phyloP scores from a whole-genome alignment of 2,888 invertebrate genomes.

The Aquatica leii region DNA sequence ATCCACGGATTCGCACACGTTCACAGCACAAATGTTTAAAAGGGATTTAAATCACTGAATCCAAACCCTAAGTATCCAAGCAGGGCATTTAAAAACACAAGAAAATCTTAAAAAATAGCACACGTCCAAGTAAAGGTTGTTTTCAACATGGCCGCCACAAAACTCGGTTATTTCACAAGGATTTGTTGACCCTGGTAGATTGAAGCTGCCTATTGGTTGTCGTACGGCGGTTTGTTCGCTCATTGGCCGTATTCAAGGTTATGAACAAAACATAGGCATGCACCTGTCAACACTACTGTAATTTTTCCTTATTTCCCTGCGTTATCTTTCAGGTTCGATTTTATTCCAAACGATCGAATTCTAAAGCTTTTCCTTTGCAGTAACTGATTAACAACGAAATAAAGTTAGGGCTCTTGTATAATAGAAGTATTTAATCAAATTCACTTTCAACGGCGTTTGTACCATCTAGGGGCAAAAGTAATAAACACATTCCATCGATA shows the following conservation, averaged over 20 bases:
- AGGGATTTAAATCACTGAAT: conserved; percentile 44
- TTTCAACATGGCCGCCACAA: conserved; percentile 64
- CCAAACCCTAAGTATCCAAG: conserved; percentile 39
- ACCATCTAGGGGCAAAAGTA: conserved; percentile 38
- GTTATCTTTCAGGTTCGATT: too few species aligned
- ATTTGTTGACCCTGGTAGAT: conserved; percentile 63
- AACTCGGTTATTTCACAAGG: conserved; percentile 62
- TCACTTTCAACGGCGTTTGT: conserved; percentile 14
- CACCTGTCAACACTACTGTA: conserved; percentile 57
- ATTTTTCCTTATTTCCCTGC: conserved; percentile 23
- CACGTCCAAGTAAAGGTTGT: conserved; percentile 61
- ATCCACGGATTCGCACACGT: conserved; percentile 44
- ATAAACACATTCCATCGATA: conserved; percentile 30
- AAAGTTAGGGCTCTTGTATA: too few species aligned
- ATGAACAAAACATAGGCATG: conserved; percentile 61
- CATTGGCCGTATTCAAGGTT: conserved; percentile 62
- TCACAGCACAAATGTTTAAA: conserved; percentile 46
- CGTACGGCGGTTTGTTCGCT: conserved; percentile 51
- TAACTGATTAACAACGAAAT: too few species aligned
- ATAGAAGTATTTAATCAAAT: too few species aligned
- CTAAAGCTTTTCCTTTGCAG: too few species aligned
- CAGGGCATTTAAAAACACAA: conserved; percentile 49
- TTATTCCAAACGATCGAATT: too few species aligned
- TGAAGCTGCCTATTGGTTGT: conserved; percentile 56
- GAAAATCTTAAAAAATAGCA: conserved; percentile 58